These are phyloP conservation scores for Xyrichtys novacula DNA, from an alignment of 2,797 vertebrate genomes.

Conservation along the genomic window DNA sequence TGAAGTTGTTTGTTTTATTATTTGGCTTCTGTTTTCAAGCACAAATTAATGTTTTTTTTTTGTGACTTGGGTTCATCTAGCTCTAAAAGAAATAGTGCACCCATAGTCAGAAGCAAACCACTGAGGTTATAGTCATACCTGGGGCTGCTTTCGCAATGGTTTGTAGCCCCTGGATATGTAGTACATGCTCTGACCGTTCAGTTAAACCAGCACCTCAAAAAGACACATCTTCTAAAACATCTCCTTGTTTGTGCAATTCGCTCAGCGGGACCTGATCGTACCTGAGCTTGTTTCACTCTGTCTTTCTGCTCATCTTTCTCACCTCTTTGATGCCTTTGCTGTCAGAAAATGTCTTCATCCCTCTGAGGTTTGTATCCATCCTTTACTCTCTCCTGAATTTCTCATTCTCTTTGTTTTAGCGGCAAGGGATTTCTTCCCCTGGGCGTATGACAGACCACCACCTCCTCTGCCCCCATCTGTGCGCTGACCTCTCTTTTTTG, in stretches of 20 bases:
- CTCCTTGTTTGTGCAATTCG: background rate
- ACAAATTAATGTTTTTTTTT: too few relatives aligned
- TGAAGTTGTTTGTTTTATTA: too few relatives aligned
- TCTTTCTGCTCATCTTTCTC: constrained; percentile 11
- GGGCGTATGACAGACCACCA: constrained; percentile 30
- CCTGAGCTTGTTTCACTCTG: background rate
- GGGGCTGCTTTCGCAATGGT: too few relatives aligned
- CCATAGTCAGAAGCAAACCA: too few relatives aligned
- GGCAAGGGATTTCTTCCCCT: constrained; percentile 32
- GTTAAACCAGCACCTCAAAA: too few relatives aligned
- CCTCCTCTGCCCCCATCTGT: constrained; percentile 36
- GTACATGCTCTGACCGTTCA: too few relatives aligned
- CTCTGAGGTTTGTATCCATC: constrained; percentile 21
- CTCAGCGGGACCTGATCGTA: background rate
- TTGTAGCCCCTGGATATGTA: too few relatives aligned
- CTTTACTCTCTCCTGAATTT: constrained; percentile 21
- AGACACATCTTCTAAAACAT: background rate
- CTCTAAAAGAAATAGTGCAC: too few relatives aligned
- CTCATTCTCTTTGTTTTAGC: constrained; percentile 52
- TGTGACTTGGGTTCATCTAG: too few relatives aligned
- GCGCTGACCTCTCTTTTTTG: constrained; percentile 38
- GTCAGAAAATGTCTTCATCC: constrained; percentile 37
- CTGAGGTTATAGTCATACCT: too few relatives aligned
- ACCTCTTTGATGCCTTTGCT: constrained; percentile 13
- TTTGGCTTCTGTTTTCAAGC: too few relatives aligned